Conservation (phyloP, 2,888 invertebrate species). For the Vannuccia rotundouncinata region DNA sequence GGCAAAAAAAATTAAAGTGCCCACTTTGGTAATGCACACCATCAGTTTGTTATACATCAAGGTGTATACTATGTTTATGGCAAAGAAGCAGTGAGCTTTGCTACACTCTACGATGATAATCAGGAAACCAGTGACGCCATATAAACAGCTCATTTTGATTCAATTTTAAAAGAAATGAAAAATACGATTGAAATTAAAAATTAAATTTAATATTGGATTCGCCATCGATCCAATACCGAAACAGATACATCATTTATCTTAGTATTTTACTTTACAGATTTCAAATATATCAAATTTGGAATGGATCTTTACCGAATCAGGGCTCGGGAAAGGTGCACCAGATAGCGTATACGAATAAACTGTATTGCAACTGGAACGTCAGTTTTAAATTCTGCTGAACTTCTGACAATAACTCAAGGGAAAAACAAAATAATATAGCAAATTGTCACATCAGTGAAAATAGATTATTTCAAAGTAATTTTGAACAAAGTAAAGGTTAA, state of each 20-base stretch:
- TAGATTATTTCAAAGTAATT: slow-evolving; percentile 15
- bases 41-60: slow-evolving; percentile 14
- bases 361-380: not conserved
- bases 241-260: too few relatives aligned
- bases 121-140: not conserved
- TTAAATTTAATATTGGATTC: not conserved
- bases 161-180: not conserved
- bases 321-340: slow-evolving; percentile 10
- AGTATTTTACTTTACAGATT: too few relatives aligned
- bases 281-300: too few relatives aligned
- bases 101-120: not conserved
- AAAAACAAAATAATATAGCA: slow-evolving; percentile 11
- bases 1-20: slow-evolving; percentile 13
- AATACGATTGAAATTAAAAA: not conserved
- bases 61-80: slow-evolving; percentile 23
- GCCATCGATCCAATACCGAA: too few relatives aligned
- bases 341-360: not conserved
- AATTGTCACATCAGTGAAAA: not conserved
- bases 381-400: slow-evolving; percentile 18
- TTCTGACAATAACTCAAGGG: slow-evolving; percentile 2
- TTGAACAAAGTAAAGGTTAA: not conserved
- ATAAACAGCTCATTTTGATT: not conserved
- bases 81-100: slow-evolving; percentile 14
- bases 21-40: slow-evolving; percentile 20
- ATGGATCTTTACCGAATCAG: too few relatives aligned